These are phyloP conservation scores for Crossocerus cetratus DNA, from an alignment of 2,888 invertebrate genomes.

Conservation along the genomic window DNA sequence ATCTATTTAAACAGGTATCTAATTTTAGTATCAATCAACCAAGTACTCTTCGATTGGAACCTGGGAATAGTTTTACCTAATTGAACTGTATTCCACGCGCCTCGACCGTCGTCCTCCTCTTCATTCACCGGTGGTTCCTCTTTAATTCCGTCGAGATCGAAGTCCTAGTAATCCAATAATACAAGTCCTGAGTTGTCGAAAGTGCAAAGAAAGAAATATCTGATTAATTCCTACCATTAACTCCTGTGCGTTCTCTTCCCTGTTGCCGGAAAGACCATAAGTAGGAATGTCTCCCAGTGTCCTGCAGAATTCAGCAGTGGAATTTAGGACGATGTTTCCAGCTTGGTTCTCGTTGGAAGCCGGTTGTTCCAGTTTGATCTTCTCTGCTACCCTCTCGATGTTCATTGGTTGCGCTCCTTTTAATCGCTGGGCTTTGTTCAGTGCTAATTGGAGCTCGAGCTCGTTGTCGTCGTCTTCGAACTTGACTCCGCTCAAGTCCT, in stretches of 20 bases:
- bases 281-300: slow-evolving; percentile 97
- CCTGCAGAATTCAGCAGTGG: slow-evolving; percentile 97
- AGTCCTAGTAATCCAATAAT: slow-evolving; percentile 75
- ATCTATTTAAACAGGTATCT: slow-evolving; percentile 63
- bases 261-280: slow-evolving; percentile 93
- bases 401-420: slow-evolving; percentile 80
- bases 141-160: slow-evolving; percentile 69
- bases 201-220: too few species aligned
- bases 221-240: slow-evolving; percentile 80
- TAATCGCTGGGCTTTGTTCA: slow-evolving; percentile 85
- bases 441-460: slow-evolving; percentile 82
- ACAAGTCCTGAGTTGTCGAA: slow-evolving; percentile 5
- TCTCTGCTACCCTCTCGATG: slow-evolving; percentile 80
- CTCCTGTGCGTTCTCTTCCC: slow-evolving; percentile 88
- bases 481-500: slow-evolving; percentile 78
- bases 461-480: slow-evolving; percentile 86
- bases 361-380: slow-evolving; percentile 78
- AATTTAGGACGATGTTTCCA: slow-evolving; percentile 89
- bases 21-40: too few species aligned
- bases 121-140: slow-evolving; percentile 65
- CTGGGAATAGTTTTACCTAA: slow-evolving; percentile 77
- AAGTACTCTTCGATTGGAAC: too few species aligned
- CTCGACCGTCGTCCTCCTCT: slow-evolving; percentile 79
- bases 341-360: slow-evolving; percentile 58
- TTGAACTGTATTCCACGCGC: slow-evolving; percentile 92